Percentiles rank a stretch among this genome's conserved stretches.
Evolutionary conservation across 1,140 invertebrate genomes (phyloP).

Genomic region (Semibalanus balanoides): DNA sequence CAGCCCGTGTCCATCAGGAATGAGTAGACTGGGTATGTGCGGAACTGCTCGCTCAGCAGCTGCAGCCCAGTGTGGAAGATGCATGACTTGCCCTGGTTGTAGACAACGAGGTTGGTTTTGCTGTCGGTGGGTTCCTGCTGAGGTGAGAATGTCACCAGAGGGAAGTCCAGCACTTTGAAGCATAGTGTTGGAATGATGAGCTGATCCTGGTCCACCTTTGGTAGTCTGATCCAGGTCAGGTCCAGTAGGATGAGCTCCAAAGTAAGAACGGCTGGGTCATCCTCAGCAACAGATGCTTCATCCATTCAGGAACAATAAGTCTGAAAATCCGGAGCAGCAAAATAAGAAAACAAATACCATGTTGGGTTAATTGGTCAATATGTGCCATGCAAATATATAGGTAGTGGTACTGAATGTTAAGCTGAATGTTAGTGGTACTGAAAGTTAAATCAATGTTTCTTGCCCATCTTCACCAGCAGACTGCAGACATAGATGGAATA

Average conservation of each 20-base stretch:
- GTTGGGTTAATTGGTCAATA: too few species aligned
- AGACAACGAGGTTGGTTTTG: background rate
- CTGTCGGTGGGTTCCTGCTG: background rate
- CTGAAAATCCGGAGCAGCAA: background rate
- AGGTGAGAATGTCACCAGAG: background rate
- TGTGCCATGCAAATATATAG: too few species aligned
- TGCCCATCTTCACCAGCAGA: too few species aligned
- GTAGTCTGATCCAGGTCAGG: background rate
- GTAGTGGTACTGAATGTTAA: too few species aligned
- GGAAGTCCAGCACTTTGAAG: background rate
- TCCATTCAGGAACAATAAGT: background rate
- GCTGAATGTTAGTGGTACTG: too few species aligned
- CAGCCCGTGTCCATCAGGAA: background rate
- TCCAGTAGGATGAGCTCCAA: background rate
- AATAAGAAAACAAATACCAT: background rate
- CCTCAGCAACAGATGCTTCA: background rate
- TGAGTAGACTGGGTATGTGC: background rate
- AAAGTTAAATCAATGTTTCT: too few species aligned
- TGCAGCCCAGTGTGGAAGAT: background rate
- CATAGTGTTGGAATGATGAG: background rate
- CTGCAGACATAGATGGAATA: too few species aligned
- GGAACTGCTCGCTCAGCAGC: background rate
- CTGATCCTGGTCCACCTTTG: background rate
- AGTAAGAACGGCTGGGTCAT: background rate
- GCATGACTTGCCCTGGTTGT: background rate